Percentiles rank a stretch among this genome's conserved stretches.
Evolutionary conservation across 1,140 invertebrate species (phyloP).

Genomic region (Aphaenogaster ashmeadi): DNA sequence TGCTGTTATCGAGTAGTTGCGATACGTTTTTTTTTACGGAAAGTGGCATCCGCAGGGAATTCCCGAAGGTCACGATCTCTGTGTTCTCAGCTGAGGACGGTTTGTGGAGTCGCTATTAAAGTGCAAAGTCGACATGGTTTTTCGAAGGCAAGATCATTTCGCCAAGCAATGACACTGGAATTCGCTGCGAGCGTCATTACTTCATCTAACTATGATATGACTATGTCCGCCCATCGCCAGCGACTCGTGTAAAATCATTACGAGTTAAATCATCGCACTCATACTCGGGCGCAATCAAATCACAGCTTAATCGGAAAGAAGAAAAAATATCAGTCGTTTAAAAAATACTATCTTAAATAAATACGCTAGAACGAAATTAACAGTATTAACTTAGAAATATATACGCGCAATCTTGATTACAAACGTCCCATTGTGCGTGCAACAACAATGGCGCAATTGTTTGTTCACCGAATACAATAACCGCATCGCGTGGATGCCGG

Average conservation of each 20-base stretch:
- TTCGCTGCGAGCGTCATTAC: constrained; percentile 81
- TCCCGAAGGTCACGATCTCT: constrained; percentile 54
- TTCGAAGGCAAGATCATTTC: constrained; percentile 60
- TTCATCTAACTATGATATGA: constrained; percentile 84
- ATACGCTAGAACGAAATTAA: constrained; percentile 56
- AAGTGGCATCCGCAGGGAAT: constrained; percentile 79
- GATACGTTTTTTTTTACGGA: constrained; percentile 79
- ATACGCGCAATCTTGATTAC: constrained; percentile 43
- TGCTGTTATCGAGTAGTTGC: constrained; percentile 79
- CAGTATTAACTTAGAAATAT: constrained; percentile 49
- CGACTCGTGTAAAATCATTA: constrained; percentile 70
- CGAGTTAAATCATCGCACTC: constrained; percentile 53
- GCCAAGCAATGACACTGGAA: constrained; percentile 63
- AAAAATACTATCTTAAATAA: constrained; percentile 74
- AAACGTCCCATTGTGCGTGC: constrained; percentile 34
- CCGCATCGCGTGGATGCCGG: constrained; percentile 42
- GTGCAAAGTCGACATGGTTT: constrained; percentile 56
- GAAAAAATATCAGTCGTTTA: constrained; percentile 72
- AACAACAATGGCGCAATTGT: constrained; percentile 47
- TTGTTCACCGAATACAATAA: constrained; percentile 45
- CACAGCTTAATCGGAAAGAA: constrained; percentile 73
- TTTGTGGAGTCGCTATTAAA: constrained; percentile 50
- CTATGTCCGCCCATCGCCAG: constrained; percentile 85
- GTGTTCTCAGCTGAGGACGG: constrained; percentile 69
- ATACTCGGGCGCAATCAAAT: constrained; percentile 75